phyloP scores from a whole-genome alignment of 2,888 invertebrate genomes.

The Drosophila anomalata region DNA sequence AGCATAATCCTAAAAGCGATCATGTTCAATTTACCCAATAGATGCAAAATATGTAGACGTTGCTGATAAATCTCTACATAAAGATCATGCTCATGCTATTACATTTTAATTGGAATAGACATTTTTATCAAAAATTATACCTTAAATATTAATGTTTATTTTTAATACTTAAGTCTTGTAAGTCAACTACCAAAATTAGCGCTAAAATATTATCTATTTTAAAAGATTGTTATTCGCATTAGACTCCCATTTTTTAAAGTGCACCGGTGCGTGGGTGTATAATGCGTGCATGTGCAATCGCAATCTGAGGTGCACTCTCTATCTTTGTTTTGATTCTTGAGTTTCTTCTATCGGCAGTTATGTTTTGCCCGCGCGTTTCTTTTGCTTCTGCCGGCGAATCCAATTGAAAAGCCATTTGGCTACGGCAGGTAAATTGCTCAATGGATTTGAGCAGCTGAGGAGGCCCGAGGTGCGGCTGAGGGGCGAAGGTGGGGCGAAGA shows the following conservation, averaged over 20 bases:
- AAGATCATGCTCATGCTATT: too few relatives aligned
- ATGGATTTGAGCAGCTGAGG: conserved; percentile 29
- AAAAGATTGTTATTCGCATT: too few relatives aligned
- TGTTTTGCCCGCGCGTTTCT: conserved; percentile 63
- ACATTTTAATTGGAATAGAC: too few relatives aligned
- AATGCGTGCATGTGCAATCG: conserved; percentile 22
- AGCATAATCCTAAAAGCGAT: too few relatives aligned
- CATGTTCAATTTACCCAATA: too few relatives aligned
- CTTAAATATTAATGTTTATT: too few relatives aligned
- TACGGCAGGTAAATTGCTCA: conserved; percentile 36
- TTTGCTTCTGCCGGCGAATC: conserved; percentile 62
- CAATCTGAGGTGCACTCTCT: conserved; percentile 34
- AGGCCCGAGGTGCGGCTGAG: background rate
- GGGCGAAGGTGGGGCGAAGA: conserved; percentile 12
- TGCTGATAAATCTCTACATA: too few relatives aligned
- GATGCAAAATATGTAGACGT: too few relatives aligned
- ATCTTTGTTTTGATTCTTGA: conserved; percentile 73
- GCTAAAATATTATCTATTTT: too few relatives aligned
- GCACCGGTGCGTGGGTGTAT: conserved; percentile 12
- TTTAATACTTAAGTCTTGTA: too few relatives aligned
- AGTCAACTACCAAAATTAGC: too few relatives aligned
- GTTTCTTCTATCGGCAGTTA: conserved; percentile 62
- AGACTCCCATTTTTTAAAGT: background rate
- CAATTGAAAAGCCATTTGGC: conserved; percentile 76
- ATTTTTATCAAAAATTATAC: background rate